Conservation (phyloP, 2,113 vertebrate species). For the Vanacampus margaritifer region DNA sequence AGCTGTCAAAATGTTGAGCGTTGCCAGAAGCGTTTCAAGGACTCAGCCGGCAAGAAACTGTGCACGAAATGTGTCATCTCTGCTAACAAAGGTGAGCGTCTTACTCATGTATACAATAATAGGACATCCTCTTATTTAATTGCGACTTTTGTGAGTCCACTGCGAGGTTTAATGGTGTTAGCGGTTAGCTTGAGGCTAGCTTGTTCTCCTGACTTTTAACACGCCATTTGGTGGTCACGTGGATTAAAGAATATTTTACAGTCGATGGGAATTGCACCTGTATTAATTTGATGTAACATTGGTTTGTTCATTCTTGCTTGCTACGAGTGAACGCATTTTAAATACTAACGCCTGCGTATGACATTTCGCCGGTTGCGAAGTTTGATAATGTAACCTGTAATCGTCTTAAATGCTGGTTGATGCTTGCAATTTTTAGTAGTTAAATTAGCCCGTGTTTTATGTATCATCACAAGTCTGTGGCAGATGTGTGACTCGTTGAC, state of each 20-base stretch:
- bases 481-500: constrained; percentile 30
- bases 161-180: background rate
- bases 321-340: background rate
- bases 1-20: constrained; percentile 60
- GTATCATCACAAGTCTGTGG: background rate
- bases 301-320: background rate
- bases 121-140: background rate
- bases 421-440: background rate
- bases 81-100: constrained; percentile 61
- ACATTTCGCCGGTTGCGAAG: background rate
- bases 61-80: constrained; percentile 44
- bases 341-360: background rate
- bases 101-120: background rate
- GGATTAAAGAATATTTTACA: background rate
- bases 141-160: background rate
- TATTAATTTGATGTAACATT: background rate
- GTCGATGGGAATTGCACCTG: background rate
- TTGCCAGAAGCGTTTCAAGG: constrained; percentile 59
- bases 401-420: background rate
- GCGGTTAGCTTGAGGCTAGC: constrained; percentile 18
- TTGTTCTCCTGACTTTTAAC: background rate
- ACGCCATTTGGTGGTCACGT: background rate
- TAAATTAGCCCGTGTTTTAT: background rate
- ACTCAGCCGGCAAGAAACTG: constrained; percentile 41
- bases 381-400: background rate